Base-by-base conservation (phyloP, 1,140 invertebrate species). In the Papilio polytes region DNA sequence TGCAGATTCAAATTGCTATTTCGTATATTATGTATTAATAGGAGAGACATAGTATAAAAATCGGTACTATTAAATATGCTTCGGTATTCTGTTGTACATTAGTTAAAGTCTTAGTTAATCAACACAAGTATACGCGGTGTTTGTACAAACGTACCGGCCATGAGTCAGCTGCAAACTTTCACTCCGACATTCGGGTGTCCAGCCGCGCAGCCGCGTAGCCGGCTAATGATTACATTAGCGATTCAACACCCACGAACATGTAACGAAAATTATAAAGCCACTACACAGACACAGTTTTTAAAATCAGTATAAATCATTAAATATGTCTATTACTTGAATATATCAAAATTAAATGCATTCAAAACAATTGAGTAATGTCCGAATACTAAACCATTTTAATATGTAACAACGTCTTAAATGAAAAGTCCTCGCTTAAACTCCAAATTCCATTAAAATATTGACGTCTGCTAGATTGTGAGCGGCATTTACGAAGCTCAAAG, bases 141-240 rank as follows among this genome's bases (percentile, higher is more conserved):
- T 56, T 20, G 53, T 56, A n/a, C 53, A 56, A 56, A 56, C 53
- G 18, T n/a, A 56, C 18, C 53, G 53, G 53, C 53, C 53, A 56
- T 56, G 53, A 56, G 53, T 56, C 53, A 56, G 53, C n/a, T 56
- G 53, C 48, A 15, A 18, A 56, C 53, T 56, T 56, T 56, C 53
- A 56, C 48, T 51, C 53, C 53, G n/a, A 18, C 53, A 56, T 56
- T 56, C 53, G 53, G 53, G 53, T 56, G 53, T 56, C 53, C 53
- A 56, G 53, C 18, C 53, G 53, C 53, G 53, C 18, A 56, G 53
- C 18, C 53, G 53, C 53, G 53, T 7, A 56, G 53, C 53, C 18
- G 53, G 2, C 18, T 18, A 7, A 4, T 20, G 18, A 56, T 56
- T n/a, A n/a, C 53, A 56, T 56, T 56, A 56, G 53, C 18, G 53